Base-by-base conservation (phyloP, 2,888 invertebrate genomes). In the Ichneumoninae sp. region DNA sequence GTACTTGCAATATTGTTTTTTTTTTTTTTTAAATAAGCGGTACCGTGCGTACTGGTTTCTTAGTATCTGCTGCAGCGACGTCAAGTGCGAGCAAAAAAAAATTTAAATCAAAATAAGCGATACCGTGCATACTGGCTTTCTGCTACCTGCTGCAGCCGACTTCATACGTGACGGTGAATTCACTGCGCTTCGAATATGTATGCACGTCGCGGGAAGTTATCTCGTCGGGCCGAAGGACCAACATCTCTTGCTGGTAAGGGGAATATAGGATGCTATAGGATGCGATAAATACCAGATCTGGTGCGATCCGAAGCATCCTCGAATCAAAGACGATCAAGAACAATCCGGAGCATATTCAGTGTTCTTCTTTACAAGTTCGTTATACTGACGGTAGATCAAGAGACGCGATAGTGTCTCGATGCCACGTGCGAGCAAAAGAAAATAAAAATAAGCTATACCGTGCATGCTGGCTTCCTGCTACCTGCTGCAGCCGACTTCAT, bases 221-320 rank as follows among this genome's bases (percentile, higher is more conserved):
- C 50, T 54, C 16, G 3, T 54, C 40, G 40, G 19, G 60, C 47
- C 33, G 71, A 30, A 30, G 30, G 50, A 8, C 26, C 52, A 47
- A 19, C n/a, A 52, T 13, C 57, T 19, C 57, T 69, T 22, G 16
- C 30, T 60, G 16, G 76, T 47, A 4, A 19, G 26, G 1, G 30
- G 47, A 47, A 77, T 69, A 68, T 69, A 36, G 30, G 33, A 80
- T 72, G 72, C 79, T n/a, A n/a, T n/a, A n/a, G n/a, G n/a, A n/a
- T 54, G 66, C 66, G 79, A 79, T 65, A 71, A 66, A 79, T 71
- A 52, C 65, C 50, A 65, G 71, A 71, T 66, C 54, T 65, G 65
- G 6, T 26, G 30, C 26, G 13, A 13, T 57, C 30, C 26, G 26
- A 68, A 80, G 65, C 33, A 72, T 68, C 66, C 44, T 13, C 19